Percentiles rank a stretch among this genome's conserved stretches.
Conservation (phyloP, 2,113 vertebrate species). For the Boulengeromyrus knoepffleri region DNA sequence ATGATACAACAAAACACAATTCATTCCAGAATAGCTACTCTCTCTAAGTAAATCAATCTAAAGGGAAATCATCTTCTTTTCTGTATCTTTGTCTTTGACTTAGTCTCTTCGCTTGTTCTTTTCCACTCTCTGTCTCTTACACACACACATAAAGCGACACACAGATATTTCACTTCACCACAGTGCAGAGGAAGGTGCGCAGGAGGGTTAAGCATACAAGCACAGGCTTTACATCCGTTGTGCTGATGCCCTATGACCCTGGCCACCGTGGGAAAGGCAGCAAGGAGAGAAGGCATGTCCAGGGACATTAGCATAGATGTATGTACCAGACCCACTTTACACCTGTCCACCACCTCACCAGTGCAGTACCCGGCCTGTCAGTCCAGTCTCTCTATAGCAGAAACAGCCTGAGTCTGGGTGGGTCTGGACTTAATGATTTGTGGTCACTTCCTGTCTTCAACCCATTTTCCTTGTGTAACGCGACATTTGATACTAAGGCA, state of each 20-base stretch:
- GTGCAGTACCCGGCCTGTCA: conserved; percentile 14
- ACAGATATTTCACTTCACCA: background rate
- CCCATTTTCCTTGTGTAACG: background rate
- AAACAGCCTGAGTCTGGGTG: background rate
- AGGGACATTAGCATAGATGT: conserved; percentile 58
- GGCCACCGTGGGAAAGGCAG: conserved; percentile 57
- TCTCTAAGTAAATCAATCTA: background rate
- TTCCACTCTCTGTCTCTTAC: background rate
- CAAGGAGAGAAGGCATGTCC: conserved; percentile 55
- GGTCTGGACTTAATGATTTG: background rate
- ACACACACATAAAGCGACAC: background rate
- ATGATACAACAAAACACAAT: background rate
- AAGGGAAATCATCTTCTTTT: background rate
- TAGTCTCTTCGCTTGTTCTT: background rate
- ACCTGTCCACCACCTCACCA: conserved; percentile 47
- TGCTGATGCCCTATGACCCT: conserved; percentile 49
- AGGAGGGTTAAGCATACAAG: background rate
- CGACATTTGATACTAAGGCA: conserved; percentile 8
- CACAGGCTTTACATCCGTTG: conserved; percentile 37
- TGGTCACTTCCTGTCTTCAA: background rate
- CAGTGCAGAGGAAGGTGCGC: background rate
- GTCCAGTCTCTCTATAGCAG: background rate
- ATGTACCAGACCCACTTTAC: conserved; percentile 54
- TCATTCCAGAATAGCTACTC: background rate
- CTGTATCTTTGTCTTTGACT: background rate